phyloP scores from a whole-genome alignment of 2,113 vertebrate species.

The Rhodinocichla rosea region DNA sequence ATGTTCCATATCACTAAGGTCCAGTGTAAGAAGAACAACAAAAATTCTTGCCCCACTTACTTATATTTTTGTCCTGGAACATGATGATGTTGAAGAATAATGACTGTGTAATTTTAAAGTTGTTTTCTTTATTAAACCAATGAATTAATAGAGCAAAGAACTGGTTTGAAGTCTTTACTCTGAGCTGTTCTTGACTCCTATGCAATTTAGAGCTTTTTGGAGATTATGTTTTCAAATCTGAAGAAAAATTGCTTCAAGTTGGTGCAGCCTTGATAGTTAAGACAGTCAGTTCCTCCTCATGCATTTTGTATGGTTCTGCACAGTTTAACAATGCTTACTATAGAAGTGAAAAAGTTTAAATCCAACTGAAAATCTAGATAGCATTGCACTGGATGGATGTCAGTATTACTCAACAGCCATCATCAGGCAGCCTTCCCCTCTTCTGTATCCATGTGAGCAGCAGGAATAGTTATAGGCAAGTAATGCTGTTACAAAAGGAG shows the following conservation, averaged over 20 bases:
- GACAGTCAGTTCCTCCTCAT: background rate
- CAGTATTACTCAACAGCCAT: background rate
- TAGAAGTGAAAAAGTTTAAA: background rate
- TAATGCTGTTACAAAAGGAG: background rate
- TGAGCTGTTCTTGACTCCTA: background rate
- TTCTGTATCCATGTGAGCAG: background rate
- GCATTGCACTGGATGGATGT: background rate
- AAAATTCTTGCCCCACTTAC: background rate
- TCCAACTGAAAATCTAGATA: background rate
- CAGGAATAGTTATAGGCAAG: background rate
- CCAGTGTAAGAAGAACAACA: background rate
- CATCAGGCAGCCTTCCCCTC: background rate
- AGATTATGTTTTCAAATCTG: background rate
- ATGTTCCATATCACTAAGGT: background rate
- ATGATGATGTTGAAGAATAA: background rate
- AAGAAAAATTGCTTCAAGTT: background rate
- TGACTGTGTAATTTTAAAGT: background rate
- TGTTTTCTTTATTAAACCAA: background rate
- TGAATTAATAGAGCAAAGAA: background rate
- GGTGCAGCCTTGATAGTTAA: background rate
- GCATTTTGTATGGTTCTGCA: background rate
- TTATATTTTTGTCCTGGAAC: background rate
- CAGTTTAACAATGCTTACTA: background rate
- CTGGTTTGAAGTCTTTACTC: background rate
- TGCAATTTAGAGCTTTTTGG: background rate